Base-by-base conservation (phyloP, 1,140 invertebrate species). In the Pogonomyrmex californicus region DNA sequence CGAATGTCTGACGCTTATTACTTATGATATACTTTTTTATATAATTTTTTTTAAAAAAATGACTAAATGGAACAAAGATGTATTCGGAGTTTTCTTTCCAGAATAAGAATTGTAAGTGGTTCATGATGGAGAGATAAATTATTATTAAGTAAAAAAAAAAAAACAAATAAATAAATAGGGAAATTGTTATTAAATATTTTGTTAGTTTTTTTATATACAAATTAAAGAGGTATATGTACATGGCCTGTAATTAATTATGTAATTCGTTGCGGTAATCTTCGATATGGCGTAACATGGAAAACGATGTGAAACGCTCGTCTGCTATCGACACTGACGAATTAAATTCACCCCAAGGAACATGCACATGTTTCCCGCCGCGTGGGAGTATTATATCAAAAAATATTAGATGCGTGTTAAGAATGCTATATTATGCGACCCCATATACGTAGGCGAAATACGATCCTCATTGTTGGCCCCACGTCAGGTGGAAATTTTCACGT, bases 401-500 rank as follows among this genome's bases (percentile, higher is more conserved):
- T 79, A 83, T 65, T 85, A 70, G 82, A 89, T 85, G 91, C 86
- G 87, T 86, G 88, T 88, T 88, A 89, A 88, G 71, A 23, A 23
- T 30, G 73, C 12, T 51, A 85, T 65, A 70, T 81, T 79, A 81
- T 23, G 54, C 51, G 62, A 38, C 71, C 56, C 58, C 60, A 65
- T 56, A 54, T 78, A 54, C 47, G 38, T 58, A n/a, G 14, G 44
- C 9, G 30, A 44, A 83, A 60, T 38, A 30, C 38, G 63, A 82
- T 9, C 54, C 12, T 77, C 83, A 85, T 87, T 73, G 60, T 86
- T 73, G 86, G 56, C 60, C 78, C 79, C 36, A 76, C 85, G 91
- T 93, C 93, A 93, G 91, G 92, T 94, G 93, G 91, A 93, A 91
- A 87, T 75, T 92, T 93, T 91, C 93, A 92, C 92, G 92, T 33